Evolutionary conservation across 2,888 invertebrate genomes (phyloP), one percentile per base, ranked within the genome.

Genomic region (Troides helena): DNA sequence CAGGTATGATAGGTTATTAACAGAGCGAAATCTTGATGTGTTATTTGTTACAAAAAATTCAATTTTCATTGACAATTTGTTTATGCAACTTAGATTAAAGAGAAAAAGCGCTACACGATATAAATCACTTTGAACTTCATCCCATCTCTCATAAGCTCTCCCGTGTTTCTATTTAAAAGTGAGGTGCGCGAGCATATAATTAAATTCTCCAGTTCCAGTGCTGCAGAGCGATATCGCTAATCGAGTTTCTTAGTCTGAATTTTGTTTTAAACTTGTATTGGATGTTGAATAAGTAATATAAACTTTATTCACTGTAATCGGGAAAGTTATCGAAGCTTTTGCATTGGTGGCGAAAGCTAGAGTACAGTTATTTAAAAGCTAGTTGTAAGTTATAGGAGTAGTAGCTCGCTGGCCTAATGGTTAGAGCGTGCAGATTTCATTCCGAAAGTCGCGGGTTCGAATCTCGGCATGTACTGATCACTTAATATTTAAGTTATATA

Each of bases 161-260:
- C 21, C 50, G 46, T 39, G 43, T 70, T 68, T 70, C 61, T 68
- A 68, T 65, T 65, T 56, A 73, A 71, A 69, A 71, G 70, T 74
- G 83, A 81, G 81, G 80, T 81, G 82, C 78, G 71, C 76, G 60
- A 72, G 72, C 73, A 76, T 75, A 75, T 84, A 84, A 85, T 83
- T 83, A 81, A 81, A 82, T 85, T 79, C 76, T 74, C 75, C 74
- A 74, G 71, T 74, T 74, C 77, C 72, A 74, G 71, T 77, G 77
- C 64, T 69, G 57, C 71, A 65, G 75, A 77, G 75, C 76, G 80
- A 79, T 81, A 82, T 78, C 77, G 77, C 78, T 85, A 85, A 85
- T 83, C 79, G 80, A 84, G 77, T 84, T 81, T 36, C 71, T 61
- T 70, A 75, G 73, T 10, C 65, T 65, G 77, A 72, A 78, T 79